Conservation (phyloP, 2,113 vertebrate species). For the Anser brachyrhynchus region DNA sequence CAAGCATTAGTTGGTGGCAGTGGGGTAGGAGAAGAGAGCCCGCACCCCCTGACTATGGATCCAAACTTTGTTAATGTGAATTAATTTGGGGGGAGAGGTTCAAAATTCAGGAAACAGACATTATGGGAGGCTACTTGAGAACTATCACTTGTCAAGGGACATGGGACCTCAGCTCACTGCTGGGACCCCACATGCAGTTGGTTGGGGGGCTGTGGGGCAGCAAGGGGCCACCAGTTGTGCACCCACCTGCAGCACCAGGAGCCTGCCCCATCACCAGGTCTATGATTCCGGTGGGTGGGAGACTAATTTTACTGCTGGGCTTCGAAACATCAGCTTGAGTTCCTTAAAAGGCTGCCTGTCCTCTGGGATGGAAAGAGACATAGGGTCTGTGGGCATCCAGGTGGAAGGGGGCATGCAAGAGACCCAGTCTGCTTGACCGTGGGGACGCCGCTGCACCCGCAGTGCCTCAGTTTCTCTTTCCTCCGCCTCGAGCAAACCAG, state of each 20-base stretch:
- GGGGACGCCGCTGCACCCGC: not conserved
- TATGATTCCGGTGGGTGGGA: too few species aligned
- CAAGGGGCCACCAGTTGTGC: fast-evolving
- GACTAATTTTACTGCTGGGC: not conserved
- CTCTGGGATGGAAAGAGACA: not conserved
- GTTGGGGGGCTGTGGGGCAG: not conserved
- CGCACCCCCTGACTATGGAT: not conserved
- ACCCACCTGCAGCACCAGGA: not conserved
- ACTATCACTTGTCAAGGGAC: not conserved
- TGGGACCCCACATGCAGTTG: fast-evolving
- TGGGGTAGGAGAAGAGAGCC: not conserved
- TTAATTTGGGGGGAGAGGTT: not conserved
- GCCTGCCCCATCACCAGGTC: not conserved
- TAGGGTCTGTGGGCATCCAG: not conserved
- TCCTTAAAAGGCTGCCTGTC: not conserved
- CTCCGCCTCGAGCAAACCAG: not conserved
- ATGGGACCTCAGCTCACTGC: not conserved
- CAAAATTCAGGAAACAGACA: not conserved
- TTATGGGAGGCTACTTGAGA: not conserved
- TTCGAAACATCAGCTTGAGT: not conserved
- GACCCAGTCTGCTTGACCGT: not conserved
- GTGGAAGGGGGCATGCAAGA: not conserved
- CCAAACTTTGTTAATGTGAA: not conserved
- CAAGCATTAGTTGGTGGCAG: not conserved
- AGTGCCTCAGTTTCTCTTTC: not conserved